A percentile compares a stretch with the other conserved stretches of the same genome.
Conservation (phyloP, 2,113 vertebrate genomes). For the Zosterops hypoxanthus region DNA sequence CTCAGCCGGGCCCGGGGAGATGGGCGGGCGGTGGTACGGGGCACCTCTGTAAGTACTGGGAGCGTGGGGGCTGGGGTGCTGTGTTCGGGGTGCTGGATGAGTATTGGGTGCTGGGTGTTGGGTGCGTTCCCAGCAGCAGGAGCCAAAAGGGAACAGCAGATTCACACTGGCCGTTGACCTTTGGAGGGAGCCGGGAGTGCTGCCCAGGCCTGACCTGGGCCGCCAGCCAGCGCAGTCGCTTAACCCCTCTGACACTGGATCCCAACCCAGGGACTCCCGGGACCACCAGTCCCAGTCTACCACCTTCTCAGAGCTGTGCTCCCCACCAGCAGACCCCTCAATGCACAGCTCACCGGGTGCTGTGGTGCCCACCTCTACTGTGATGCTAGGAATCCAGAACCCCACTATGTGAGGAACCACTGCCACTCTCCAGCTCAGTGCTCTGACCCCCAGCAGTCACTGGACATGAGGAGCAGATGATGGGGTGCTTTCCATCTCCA, state of each 20-base stretch:
- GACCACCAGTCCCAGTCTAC: not conserved
- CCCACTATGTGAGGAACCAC: not conserved
- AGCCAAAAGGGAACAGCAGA: not conserved
- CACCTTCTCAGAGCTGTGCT: not conserved
- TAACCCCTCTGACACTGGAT: not conserved
- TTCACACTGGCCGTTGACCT: not conserved
- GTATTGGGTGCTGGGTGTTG: not conserved
- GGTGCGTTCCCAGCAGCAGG: not conserved
- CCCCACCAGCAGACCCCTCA: not conserved
- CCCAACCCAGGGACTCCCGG: not conserved
- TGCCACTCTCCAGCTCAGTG: not conserved
- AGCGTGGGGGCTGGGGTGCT: not conserved
- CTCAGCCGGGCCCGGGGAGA: not conserved
- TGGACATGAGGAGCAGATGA: not conserved
- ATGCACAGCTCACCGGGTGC: fast-evolving
- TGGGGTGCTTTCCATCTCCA: no score
- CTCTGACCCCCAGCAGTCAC: not conserved
- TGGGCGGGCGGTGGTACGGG: not conserved
- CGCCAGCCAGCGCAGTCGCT: not conserved
- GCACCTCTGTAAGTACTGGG: not conserved
- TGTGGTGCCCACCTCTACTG: not conserved
- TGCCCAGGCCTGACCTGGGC: not conserved
- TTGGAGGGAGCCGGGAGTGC: not conserved
- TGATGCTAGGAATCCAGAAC: not conserved
- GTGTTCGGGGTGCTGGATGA: not conserved